Base-by-base conservation (phyloP, 2,113 vertebrate genomes). In the Tetraodon nigroviridis region DNA sequence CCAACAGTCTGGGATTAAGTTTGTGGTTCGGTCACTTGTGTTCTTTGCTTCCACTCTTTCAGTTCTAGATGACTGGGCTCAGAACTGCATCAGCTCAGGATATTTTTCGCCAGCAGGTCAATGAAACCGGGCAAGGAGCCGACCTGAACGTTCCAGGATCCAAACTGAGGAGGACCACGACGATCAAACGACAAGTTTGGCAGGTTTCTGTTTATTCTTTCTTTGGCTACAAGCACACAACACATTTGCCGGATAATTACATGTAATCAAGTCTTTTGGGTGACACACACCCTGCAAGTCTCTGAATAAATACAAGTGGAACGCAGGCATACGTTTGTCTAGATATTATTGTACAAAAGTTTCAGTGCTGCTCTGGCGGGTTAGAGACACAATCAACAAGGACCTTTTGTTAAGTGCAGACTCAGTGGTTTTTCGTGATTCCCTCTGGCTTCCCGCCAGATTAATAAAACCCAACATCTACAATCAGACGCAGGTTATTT, bases 201-300 rank as follows among this genome's bases (percentile, higher is more conserved):
- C 61, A 67, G 42, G 69, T 50, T 64, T 71, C 16, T 67, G 49
- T 82, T 79, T 64, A 61, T 64, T 78, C 49, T 40, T 62, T 69
- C 46, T 66, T 63, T 72, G 52, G 52, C 62, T 77, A 60, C 57
- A 71, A 53, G 78, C 71, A 82, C 47, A 12, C 75, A n/a, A 80
- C 72, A 84, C 79, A 82, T 76, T 79, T 71, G 71, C 64, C 61
- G 47, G 61, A 58, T 69, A 64, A 15, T 70, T 56, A 76, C 79
- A 78, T 71, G 61, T 54, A 65, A 59, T 75, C 60, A 72, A 75
- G 61, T 64, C 59, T 24, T 61, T 60, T 15, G 21, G 27, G 44
- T 42, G 32, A 32, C 67, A 74, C 42, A 69, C 72, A 67, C 42
- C n/a, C 71, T 45, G 58, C 37, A 48, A 45, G 24, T 76, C 46